Evolutionary conservation across 2,888 invertebrate genomes (phyloP).

Genomic region (Podabrus alpinus): DNA sequence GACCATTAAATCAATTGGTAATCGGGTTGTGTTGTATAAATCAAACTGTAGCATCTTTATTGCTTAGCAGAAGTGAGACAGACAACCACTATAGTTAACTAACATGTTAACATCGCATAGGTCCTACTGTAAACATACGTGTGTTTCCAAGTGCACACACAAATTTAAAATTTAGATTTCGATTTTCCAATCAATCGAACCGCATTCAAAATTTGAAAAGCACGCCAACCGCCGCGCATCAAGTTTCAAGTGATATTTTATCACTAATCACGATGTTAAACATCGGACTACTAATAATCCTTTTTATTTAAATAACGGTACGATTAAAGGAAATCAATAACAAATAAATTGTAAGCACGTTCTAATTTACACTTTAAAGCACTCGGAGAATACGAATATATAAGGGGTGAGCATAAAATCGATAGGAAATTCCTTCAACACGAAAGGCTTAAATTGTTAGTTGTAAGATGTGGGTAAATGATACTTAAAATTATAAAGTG

Average conservation of each 20-base stretch:
- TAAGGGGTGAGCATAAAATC: neutral
- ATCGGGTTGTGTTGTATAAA: conserved; percentile 19
- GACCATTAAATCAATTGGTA: conserved; percentile 27
- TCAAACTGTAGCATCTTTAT: conserved; percentile 25
- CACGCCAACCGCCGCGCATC: neutral
- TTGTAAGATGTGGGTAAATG: neutral
- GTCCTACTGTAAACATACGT: neutral
- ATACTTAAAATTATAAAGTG: neutral
- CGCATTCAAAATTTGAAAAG: neutral
- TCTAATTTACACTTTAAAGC: conserved; percentile 18
- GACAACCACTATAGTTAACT: conserved; percentile 20
- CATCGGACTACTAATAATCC: neutral
- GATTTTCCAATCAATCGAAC: neutral
- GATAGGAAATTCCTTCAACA: neutral
- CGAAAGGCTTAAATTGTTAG: neutral
- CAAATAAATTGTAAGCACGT: conserved; percentile 6
- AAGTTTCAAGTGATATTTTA: no score
- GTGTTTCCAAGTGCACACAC: neutral
- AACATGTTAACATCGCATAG: conserved; percentile 1
- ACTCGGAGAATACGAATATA: neutral
- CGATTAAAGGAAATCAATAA: neutral
- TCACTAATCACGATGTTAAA: neutral
- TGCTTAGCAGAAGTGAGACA: conserved; percentile 7
- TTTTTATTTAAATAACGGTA: neutral
- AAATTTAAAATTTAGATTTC: neutral